These are phyloP conservation scores for Xestia xanthographa DNA, from an alignment of 2,888 invertebrate species.

Conservation along the genomic window DNA sequence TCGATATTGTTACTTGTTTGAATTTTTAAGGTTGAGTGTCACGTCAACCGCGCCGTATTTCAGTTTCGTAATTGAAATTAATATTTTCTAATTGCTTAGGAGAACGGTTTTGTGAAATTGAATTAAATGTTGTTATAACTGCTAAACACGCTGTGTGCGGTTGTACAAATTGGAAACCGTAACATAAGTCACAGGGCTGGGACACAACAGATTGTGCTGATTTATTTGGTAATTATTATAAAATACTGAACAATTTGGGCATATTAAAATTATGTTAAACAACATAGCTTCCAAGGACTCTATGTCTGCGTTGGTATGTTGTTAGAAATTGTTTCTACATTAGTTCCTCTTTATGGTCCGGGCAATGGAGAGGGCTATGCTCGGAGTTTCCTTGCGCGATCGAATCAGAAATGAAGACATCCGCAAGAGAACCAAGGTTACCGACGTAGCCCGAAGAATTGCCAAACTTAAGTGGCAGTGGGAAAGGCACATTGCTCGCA, in stretches of 20 bases:
- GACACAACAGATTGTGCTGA: slow-evolving; percentile 46
- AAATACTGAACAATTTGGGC: slow-evolving; percentile 37
- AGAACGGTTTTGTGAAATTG: slow-evolving; percentile 46
- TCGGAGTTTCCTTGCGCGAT: too few relatives aligned
- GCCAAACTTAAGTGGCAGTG: too few relatives aligned
- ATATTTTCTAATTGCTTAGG: slow-evolving; percentile 48
- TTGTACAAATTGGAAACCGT: slow-evolving; percentile 38
- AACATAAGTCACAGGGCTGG: slow-evolving; percentile 38
- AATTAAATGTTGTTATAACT: slow-evolving; percentile 33
- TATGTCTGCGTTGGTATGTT: neutral
- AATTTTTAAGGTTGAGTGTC: slow-evolving; percentile 47
- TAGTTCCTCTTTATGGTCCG: neutral
- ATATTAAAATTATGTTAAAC: slow-evolving; percentile 3
- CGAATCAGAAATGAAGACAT: too few relatives aligned
- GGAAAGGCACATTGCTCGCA: too few relatives aligned
- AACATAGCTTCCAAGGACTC: neutral
- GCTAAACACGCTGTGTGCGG: slow-evolving; percentile 44
- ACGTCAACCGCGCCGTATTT: slow-evolving; percentile 37
- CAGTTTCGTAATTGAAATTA: slow-evolving; percentile 46
- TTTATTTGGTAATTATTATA: slow-evolving; percentile 45
- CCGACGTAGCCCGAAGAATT: too few relatives aligned
- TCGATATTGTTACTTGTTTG: slow-evolving; percentile 38
- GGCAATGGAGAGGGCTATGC: too few relatives aligned
- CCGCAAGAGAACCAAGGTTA: too few relatives aligned
- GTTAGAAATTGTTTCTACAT: neutral